Conservation (phyloP, 2,888 invertebrate genomes). For the Rhodophaea formosa region DNA sequence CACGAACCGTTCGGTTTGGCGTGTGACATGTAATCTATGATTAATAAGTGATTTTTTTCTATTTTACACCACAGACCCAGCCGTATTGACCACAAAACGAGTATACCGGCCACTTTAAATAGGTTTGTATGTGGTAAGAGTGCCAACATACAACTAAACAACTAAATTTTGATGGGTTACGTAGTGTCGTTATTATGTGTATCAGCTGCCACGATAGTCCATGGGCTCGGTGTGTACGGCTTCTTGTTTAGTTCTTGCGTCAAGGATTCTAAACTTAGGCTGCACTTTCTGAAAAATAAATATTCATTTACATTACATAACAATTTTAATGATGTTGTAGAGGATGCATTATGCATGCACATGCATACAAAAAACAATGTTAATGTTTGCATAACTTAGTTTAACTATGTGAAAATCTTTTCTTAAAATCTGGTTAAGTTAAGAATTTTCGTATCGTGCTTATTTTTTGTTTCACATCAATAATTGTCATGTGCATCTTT, state of each 20-base stretch:
- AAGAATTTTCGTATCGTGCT: no score
- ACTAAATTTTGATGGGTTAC: slow-evolving; percentile 15
- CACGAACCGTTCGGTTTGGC: slow-evolving; percentile 21
- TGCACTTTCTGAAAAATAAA: neutral
- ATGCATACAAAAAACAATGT: neutral
- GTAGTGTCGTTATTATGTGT: slow-evolving; percentile 27
- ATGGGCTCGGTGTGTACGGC: slow-evolving; percentile 11
- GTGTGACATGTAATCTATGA: slow-evolving; percentile 36
- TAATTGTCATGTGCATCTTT: no score
- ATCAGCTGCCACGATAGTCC: slow-evolving; percentile 16
- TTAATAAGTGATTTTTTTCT: slow-evolving; percentile 69
- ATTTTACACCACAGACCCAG: slow-evolving; percentile 69
- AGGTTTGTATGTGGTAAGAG: slow-evolving; percentile 81
- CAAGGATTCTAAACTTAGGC: neutral
- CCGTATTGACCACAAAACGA: slow-evolving; percentile 59
- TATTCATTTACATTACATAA: neutral
- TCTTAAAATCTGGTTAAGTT: no score
- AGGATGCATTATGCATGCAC: neutral
- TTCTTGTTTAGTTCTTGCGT: neutral
- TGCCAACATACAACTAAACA: slow-evolving; percentile 69
- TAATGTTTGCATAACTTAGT: no score
- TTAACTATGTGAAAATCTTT: no score
- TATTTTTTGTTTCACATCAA: no score
- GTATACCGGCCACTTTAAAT: slow-evolving; percentile 52
- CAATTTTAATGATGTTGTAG: neutral